Conservation (phyloP, 2,113 vertebrate species). For the Ageneiosus marmoratus region DNA sequence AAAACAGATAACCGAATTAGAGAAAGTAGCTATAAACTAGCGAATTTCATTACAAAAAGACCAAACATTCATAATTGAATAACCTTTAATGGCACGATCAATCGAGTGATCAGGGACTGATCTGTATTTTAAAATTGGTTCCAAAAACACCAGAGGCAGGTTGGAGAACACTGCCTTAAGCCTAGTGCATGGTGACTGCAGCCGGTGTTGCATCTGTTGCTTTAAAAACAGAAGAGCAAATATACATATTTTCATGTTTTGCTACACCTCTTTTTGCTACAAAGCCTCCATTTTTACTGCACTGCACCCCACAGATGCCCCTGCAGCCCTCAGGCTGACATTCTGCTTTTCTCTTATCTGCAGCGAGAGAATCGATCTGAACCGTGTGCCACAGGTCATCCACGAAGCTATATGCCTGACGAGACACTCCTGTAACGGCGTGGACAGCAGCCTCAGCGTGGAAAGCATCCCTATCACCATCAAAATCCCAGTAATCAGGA, state of each 20-base stretch:
- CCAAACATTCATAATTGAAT: not conserved
- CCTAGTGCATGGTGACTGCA: not conserved
- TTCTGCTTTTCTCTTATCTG: conserved; percentile 7
- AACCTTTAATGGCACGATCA: not conserved
- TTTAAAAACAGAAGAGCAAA: not conserved
- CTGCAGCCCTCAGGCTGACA: not conserved
- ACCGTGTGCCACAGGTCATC: conserved; percentile 73
- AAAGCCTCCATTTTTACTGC: not conserved
- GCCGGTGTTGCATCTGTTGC: not conserved
- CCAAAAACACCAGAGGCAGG: no score
- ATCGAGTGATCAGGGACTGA: not conserved
- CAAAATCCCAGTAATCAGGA: conserved; percentile 73
- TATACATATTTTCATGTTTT: not conserved
- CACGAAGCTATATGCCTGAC: conserved; percentile 73
- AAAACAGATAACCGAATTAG: not conserved
- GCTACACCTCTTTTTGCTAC: not conserved
- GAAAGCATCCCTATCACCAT: conserved; percentile 73
- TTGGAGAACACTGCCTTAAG: not conserved
- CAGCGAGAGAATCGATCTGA: conserved; percentile 72
- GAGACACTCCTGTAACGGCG: conserved; percentile 65
- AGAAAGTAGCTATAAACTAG: not conserved
- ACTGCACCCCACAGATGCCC: not conserved
- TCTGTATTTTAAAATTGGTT: not conserved
- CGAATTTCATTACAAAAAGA: not conserved
- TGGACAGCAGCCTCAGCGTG: conserved; percentile 60